Evolutionary conservation across 2,797 vertebrate species (phyloP), one percentile per base, ranked within the genome.

Genomic region (Acanthurus lineatus): DNA sequence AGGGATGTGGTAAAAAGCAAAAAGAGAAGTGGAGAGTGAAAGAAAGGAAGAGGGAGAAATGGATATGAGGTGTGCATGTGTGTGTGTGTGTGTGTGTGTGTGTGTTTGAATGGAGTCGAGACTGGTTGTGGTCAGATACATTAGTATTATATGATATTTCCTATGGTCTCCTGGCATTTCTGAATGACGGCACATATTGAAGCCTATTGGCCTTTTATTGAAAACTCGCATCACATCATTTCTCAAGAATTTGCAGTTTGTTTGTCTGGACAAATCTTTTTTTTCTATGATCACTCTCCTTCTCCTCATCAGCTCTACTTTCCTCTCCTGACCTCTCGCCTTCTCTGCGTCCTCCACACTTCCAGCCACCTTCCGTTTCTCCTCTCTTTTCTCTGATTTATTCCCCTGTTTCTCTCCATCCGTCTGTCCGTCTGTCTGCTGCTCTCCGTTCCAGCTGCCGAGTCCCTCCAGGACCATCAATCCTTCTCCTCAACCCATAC

Each of bases 111-210:
- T 15, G 66, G 73, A 88, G 86, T 91, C 90, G 86, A 85, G 89
- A 86, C 88, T 89, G 91, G 91, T 80, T 93, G 91, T 90, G 93
- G 91, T 92, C 85, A 93, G 90, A 93, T 93, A 90, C 93, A 94
- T 94, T 94, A 94, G 93, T 90, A 94, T 94, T 94, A 92, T 94
- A 91, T 92, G 90, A 94, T 93, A 91, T 93, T 94, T 93, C 92
- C 92, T 91, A 91, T 88, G 93, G 93, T 92, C 87, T 93, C 76
- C 77, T 91, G 91, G 90, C 86, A 91, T 92, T 79, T 91, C 85
- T 88, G 83, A 90, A 91, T 92, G 90, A 93, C 83, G 84, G 89
- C 91, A 92, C 87, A 88, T 82, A 82, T 79, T 93, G 86, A 86
- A 88, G 81, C 87, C 84, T 71, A 83, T 83, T 86, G 86, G 79